Conservation (phyloP, 2,797 vertebrate species). For the Eupleurogrammus muticus region DNA sequence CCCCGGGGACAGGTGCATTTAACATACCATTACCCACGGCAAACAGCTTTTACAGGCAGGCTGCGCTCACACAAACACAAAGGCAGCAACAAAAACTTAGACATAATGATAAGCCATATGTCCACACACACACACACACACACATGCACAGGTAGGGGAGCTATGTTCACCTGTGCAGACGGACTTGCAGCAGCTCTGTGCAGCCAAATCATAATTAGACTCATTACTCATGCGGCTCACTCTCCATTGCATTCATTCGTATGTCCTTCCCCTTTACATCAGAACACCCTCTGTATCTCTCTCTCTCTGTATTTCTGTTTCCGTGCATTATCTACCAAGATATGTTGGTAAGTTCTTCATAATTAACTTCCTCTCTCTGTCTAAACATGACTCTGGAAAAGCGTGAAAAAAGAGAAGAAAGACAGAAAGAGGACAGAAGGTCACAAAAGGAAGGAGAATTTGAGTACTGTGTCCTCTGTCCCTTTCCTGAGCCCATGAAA, state of each 20-base stretch:
- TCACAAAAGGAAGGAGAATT: conserved; percentile 24
- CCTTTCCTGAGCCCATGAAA: conserved; percentile 57
- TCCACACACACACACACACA: conserved; percentile 1
- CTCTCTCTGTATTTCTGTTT: conserved; percentile 12
- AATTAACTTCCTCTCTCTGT: background rate
- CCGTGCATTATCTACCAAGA: background rate
- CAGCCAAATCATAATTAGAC: conserved; percentile 78
- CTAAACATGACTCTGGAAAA: conserved; percentile 18
- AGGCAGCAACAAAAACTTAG: conserved; percentile 19
- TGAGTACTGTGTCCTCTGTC: conserved; percentile 10
- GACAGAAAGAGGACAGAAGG: background rate
- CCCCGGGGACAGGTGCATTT: conserved; percentile 67
- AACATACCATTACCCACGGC: conserved; percentile 73
- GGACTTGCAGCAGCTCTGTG: conserved; percentile 62
- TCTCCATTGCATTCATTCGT: conserved; percentile 61
- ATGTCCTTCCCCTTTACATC: conserved; percentile 55
- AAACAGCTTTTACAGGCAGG: conserved; percentile 62
- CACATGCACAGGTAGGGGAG: too few species aligned
- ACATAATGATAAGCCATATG: conserved; percentile 7
- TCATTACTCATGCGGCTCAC: conserved; percentile 79
- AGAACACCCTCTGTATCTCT: conserved; percentile 22
- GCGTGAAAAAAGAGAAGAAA: conserved; percentile 10
- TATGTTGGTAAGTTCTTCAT: background rate
- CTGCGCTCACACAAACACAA: conserved; percentile 35
- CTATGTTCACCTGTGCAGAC: too few species aligned